Evolutionary conservation across 1,140 invertebrate species (phyloP), one percentile per base, ranked within the genome.

Genomic region (Tetranychus urticae): DNA sequence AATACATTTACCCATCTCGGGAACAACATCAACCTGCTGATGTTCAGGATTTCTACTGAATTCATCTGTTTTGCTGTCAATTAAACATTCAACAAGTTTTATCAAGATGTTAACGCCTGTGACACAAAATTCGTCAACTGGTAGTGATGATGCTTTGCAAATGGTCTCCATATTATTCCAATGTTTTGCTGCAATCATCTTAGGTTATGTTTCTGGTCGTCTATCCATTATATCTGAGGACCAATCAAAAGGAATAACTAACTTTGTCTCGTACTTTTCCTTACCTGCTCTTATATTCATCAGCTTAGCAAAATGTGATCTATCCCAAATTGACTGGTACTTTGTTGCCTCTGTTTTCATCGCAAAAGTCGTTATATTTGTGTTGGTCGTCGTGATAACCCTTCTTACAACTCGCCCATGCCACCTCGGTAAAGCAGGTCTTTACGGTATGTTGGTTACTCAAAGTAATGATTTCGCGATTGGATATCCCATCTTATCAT

Each of bases 401-500:
- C 66, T 91, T 58, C 68, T 93, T 37, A 79, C 88, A 23, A 82
- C 82, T 7, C 80, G 81, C 71, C 85, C 86, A 7, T 70, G 82
- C 5, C 85, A 90, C 73, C 78, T 84, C 62, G 86, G 85, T 13
- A 79, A 82, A 67, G 86, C 87, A 59, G 91, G 88, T 14, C 75
- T 96, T 33, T 90, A 86, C 78, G 86, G 86, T 34, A 96, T 97
- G 67, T 94, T 96, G 72, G 86, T 84, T 56, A 96, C 91, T 0
- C 90, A 96, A 70, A 92, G 88, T 70, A 97, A 97, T 79, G 92
- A 97, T 74, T 96, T 97, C 78, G 92, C 92, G 56, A 80, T 97
- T 66, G 91, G 91, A 62, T 93, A 86, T 75, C 91, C 92, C 69
- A 34, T 72, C 74, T 74, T 80, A 42, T 66, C 70, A 52, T 76